Base-by-base conservation (phyloP, 2,888 invertebrate species). In the Periphyllus acericola region DNA sequence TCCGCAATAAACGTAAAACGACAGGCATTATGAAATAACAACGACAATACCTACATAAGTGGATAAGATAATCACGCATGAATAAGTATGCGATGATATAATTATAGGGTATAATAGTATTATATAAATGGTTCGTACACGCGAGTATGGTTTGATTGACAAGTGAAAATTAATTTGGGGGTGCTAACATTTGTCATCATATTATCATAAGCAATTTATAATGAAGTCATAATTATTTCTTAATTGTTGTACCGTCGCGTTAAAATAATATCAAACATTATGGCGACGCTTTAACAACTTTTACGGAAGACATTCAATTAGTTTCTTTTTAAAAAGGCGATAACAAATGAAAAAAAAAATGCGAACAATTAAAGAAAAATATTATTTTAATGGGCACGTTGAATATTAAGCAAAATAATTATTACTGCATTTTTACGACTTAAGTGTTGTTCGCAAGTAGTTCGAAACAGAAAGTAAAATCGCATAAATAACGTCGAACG, bases 391-490 rank as follows among this genome's bases (percentile, higher is more conserved):
- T 52, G 71, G 46, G 55, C 32, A 34, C 60, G 1, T 83, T 55
- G 36, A 83, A 55, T 52, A 74, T 74, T 82, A 46, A 9, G 21
- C 21, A 40, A 74, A 74, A 83, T 83, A 83, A 83, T 83, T 60
- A 74, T 74, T 55, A 83, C 52, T 36, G 46, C 34, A 21, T 74
- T 83, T 82, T 83, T 55, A 74, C 55, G 36, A 60, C 55, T 81
- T 60, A 11, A 60, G 83, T 55, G 83, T 74, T 74, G 74, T 83
- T 83, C 8, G 36, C 55, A 21, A 83, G 52, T 36, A 74, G n/a
- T 83, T 74, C 11, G 19, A 29, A 82, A 32, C n/a, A 25, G 32
- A 74, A 83, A 55, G 21, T 82, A 55, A 34, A n/a, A 46, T 46
- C 55, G 36, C n/a, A 82, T 72, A 29, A 52, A 82, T 82, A 83